A percentile compares a stretch with the other conserved stretches of the same genome.
Evolutionary conservation across 2,797 vertebrate species (phyloP).

Genomic region (Gephyroberyx darwinii): DNA sequence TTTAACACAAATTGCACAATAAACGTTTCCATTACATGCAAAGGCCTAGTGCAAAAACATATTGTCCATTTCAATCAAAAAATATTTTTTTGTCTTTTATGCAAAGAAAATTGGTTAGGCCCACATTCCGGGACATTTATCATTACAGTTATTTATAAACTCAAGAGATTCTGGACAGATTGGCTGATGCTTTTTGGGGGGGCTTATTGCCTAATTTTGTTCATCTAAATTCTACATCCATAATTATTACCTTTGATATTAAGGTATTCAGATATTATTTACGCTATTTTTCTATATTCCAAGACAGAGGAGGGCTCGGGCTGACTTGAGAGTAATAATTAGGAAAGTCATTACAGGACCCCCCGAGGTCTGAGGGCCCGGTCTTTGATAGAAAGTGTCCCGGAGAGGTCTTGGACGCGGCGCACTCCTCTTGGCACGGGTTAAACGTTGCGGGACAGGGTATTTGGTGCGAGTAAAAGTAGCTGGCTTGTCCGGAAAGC

Average conservation of each 20-base stretch:
- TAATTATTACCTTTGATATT: background rate
- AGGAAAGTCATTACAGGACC: conserved; percentile 66
- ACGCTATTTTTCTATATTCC: conserved; percentile 60
- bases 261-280: too few species aligned
- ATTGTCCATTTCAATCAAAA: background rate
- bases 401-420: conserved; percentile 47
- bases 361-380: conserved; percentile 63
- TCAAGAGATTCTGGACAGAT: background rate
- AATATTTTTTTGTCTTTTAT: background rate
- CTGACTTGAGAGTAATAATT: conserved; percentile 70
- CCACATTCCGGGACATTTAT: background rate
- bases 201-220: background rate
- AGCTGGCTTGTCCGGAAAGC: conserved; percentile 80
- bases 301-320: conserved; percentile 43
- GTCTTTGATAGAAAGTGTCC: conserved; percentile 65
- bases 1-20: conserved; percentile 12
- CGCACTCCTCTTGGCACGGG: conserved; percentile 66
- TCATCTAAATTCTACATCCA: conserved; percentile 21
- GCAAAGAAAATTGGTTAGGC: background rate
- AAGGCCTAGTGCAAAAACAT: background rate
- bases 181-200: background rate
- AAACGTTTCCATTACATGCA: background rate
- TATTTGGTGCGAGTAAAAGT: conserved; percentile 79
- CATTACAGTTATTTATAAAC: conserved; percentile 10
- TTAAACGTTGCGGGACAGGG: conserved; percentile 64